These are phyloP conservation scores for Cyprinodon tularosa DNA, from an alignment of 2,113 vertebrate species.

Conservation along the genomic window DNA sequence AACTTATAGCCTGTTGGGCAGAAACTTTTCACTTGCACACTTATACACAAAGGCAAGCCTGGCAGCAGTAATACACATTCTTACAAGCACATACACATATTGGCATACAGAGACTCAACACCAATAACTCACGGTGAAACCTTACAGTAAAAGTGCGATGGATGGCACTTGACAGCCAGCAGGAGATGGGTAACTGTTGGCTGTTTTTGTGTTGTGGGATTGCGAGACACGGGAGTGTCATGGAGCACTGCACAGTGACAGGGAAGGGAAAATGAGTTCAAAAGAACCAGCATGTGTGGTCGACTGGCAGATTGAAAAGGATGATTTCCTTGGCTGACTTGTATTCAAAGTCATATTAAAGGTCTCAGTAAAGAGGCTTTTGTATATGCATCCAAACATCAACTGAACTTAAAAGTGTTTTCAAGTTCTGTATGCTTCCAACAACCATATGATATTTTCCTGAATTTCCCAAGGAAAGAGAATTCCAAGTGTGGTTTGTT, in stretches of 20 bases:
- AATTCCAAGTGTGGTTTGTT: background rate
- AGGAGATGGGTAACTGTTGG: conserved; percentile 43
- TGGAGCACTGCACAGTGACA: background rate
- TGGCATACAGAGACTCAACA: conserved; percentile 19
- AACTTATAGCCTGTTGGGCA: conserved; percentile 11
- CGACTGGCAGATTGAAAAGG: conserved; percentile 25
- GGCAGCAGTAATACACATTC: conserved; percentile 17
- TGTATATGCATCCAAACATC: too few species aligned
- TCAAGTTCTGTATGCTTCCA: background rate
- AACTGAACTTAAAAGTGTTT: too few species aligned
- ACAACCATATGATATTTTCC: background rate
- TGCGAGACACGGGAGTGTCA: background rate
- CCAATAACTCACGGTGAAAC: conserved; percentile 7
- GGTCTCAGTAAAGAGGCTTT: too few species aligned
- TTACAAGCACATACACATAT: conserved; percentile 18
- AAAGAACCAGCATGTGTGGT: conserved; percentile 35
- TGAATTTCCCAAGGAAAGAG: background rate
- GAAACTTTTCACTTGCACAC: conserved; percentile 3
- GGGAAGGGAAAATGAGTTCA: background rate
- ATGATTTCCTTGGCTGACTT: conserved; percentile 23
- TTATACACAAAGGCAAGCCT: conserved; percentile 17
- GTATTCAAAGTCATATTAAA: conserved; percentile 34
- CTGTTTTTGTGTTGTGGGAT: conserved; percentile 16
- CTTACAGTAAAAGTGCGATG: conserved; percentile 30
- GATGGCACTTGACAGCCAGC: conserved; percentile 49